Percentiles rank a stretch among this genome's conserved stretches.
phyloP scores from a whole-genome alignment of 2,797 vertebrate genomes.

The Emys orbicularis region DNA sequence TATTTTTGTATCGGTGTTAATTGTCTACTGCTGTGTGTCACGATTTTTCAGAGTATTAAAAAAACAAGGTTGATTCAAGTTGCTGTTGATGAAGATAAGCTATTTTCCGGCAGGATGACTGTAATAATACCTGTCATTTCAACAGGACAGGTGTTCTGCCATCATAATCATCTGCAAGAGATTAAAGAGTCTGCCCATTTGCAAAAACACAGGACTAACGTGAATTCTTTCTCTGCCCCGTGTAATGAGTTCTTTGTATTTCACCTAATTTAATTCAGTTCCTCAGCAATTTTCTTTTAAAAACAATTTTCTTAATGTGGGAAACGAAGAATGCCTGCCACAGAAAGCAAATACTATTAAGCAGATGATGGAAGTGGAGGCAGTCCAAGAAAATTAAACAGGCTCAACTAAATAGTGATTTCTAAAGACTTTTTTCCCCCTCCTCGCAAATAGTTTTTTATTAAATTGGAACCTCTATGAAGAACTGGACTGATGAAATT shows the following conservation, averaged over 20 bases:
- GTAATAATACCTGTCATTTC: neutral
- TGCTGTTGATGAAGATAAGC: neutral
- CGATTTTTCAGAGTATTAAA: rapidly evolving
- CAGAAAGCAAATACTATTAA: neutral
- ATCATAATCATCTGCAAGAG: neutral
- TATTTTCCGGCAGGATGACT: neutral
- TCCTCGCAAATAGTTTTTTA: neutral
- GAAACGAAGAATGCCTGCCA: neutral
- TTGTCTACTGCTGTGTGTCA: neutral
- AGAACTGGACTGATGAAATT: neutral
- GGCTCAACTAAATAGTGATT: neutral
- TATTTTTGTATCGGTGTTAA: neutral
- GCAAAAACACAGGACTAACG: neutral
- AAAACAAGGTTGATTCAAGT: neutral
- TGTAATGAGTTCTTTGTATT: conserved; percentile 13
- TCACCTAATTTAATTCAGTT: conserved; percentile 1
- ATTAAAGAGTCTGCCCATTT: neutral
- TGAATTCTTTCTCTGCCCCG: neutral
- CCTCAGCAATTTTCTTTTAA: conserved; percentile 21
- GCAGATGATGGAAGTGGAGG: neutral
- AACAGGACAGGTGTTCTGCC: neutral
- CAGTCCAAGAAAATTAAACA: neutral
- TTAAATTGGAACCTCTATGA: neutral
- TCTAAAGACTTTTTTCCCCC: neutral
- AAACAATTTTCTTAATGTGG: neutral